Evolutionary conservation across 2,113 vertebrate species (phyloP).

Genomic region (Nycticryphes semicollaris): DNA sequence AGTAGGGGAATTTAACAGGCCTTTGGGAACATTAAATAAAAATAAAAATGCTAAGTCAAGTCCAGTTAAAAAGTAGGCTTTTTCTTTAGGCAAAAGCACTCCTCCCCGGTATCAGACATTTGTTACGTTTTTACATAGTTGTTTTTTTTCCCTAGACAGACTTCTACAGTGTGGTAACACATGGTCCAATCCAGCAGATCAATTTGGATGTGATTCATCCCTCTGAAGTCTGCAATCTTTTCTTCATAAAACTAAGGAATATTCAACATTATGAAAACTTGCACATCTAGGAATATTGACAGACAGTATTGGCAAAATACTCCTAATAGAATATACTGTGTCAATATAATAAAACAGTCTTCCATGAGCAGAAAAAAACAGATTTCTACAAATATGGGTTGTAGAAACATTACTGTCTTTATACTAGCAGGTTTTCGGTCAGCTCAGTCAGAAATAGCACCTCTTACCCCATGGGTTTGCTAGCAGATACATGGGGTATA

Average conservation of each 20-base stretch:
- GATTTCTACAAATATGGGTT: neutral
- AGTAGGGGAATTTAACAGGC: conserved; percentile 11
- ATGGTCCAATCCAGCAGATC: neutral
- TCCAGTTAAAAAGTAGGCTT: conserved; percentile 6
- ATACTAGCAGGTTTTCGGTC: neutral
- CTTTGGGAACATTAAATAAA: conserved; percentile 31
- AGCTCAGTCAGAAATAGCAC: neutral
- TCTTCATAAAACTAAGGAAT: neutral
- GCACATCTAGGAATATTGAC: neutral
- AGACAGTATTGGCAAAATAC: conserved; percentile 9
- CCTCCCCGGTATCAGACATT: neutral
- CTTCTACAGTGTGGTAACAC: neutral
- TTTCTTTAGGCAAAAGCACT: neutral
- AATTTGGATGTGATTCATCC: conserved; percentile 1
- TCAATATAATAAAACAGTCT: neutral
- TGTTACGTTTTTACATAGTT: neutral
- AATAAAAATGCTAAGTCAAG: conserved; percentile 27
- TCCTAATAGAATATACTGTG: neutral
- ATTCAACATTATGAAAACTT: neutral
- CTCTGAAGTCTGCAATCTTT: conserved; percentile 14
- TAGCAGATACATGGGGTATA: neutral
- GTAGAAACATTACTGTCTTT: neutral
- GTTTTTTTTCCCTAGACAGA: neutral
- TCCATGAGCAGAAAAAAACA: neutral
- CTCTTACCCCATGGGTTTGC: neutral